These are phyloP conservation scores for Sitophilus oryzae DNA, from an alignment of 1,140 invertebrate genomes.

Conservation along the genomic window DNA sequence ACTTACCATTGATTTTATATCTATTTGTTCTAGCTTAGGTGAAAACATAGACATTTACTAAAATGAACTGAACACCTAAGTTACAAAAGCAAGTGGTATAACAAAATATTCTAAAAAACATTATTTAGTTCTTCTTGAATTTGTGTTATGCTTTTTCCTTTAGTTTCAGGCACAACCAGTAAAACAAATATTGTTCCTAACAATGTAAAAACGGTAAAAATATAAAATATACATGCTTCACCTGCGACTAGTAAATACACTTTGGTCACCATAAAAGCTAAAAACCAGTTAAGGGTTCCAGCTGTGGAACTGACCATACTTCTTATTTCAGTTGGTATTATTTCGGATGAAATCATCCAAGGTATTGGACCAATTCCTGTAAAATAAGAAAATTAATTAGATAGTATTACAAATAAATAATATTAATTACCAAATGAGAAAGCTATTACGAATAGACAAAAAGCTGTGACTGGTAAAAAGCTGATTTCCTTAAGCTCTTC, in stretches of 20 bases:
- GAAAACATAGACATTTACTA: no score
- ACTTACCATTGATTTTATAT: no score
- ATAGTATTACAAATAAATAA: neutral
- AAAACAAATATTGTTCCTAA: conserved; percentile 60
- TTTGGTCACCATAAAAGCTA: conserved; percentile 78
- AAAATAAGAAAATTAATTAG: neutral
- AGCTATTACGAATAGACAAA: conserved; percentile 70
- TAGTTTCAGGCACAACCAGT: conserved; percentile 70
- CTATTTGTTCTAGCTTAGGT: no score
- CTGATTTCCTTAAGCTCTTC: conserved; percentile 20
- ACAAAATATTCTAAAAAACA: neutral
- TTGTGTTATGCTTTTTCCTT: conserved; percentile 64
- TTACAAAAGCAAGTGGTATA: no score
- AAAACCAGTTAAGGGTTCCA: conserved; percentile 69
- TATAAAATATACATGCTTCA: conserved; percentile 53
- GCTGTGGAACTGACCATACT: conserved; percentile 69
- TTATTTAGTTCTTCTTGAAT: conserved; percentile 55
- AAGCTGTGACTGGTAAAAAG: conserved; percentile 66
- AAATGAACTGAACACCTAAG: no score
- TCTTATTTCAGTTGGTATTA: conserved; percentile 69
- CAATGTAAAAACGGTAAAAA: conserved; percentile 56
- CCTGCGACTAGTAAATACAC: conserved; percentile 51
- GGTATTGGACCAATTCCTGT: conserved; percentile 76
- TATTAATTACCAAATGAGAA: conserved; percentile 50
- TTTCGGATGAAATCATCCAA: conserved; percentile 70